Evolutionary conservation across 2,113 vertebrate species (phyloP).

Genomic region (Nycticebus coucang): DNA sequence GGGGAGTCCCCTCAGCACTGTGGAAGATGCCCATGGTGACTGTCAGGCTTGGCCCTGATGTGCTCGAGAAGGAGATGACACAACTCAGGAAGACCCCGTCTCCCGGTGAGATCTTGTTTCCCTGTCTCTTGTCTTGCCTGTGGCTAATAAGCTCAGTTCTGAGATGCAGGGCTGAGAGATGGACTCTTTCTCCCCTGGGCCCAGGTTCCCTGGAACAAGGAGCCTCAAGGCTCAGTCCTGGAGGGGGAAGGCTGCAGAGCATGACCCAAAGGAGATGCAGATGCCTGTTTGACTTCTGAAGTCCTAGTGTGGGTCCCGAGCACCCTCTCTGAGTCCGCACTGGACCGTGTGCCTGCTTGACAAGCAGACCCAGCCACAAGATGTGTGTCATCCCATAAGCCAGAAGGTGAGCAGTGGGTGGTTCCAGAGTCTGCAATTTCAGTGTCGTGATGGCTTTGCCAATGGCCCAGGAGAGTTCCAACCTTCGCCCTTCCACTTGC

Average conservation of each 20-base stretch:
- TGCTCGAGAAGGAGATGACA: background rate
- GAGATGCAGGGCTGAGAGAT: too few species aligned
- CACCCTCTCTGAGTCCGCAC: background rate
- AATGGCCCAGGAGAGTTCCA: background rate
- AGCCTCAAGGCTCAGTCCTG: rapidly evolving
- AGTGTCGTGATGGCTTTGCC: background rate
- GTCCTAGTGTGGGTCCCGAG: background rate
- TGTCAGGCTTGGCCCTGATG: background rate
- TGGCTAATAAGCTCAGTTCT: background rate
- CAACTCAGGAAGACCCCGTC: too few species aligned
- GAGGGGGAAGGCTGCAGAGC: background rate
- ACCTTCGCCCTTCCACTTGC: too few species aligned
- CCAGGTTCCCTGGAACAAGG: background rate
- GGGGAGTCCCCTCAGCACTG: too few species aligned
- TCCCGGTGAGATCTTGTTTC: background rate
- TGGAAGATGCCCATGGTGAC: background rate
- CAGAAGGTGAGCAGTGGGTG: background rate
- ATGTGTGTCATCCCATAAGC: background rate
- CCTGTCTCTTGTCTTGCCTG: background rate
- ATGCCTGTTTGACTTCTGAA: background rate
- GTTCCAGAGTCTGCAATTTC: background rate
- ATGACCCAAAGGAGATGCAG: background rate
- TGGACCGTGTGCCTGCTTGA: background rate
- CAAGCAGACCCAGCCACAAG: background rate
- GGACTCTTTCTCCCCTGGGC: background rate